Evolutionary conservation across 53 echinoderm and acorn worm species (phyloP), one percentile per base, ranked within the genome.

Genomic region (Arbacia lixula): DNA sequence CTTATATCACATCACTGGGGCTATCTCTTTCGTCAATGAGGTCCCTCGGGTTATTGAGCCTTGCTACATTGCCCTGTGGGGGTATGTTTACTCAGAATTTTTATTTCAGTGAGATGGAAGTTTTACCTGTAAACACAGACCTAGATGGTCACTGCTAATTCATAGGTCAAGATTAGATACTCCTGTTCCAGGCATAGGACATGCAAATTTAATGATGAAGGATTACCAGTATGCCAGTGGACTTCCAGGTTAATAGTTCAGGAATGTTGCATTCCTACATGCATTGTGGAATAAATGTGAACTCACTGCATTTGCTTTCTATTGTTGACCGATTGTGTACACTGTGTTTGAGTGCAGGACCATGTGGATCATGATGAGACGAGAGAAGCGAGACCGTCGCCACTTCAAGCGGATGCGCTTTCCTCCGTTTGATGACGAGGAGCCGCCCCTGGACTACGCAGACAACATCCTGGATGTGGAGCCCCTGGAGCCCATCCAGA

Each of bases 311-410:
- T n/a, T n/a, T n/a, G n/a, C n/a, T n/a, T n/a, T n/a, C n/a, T n/a
- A n/a, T n/a, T n/a, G n/a, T n/a, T n/a, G n/a, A n/a, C n/a, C n/a
- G n/a, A n/a, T n/a, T n/a, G n/a, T n/a, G n/a, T n/a, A n/a, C n/a
- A n/a, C n/a, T n/a, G n/a, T n/a, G n/a, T n/a, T n/a, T n/a, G n/a
- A 46, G 14, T 10, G 8, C 46, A 99, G 99, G 38, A 54, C 92
- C 26, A 99, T 99, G 99, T 99, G 99, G 99, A 99, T 99, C 84
- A 99, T 99, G 99, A 99, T 99, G 99, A 87, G 99, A 49, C 85
- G 98, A 5, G 99, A 99, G 88, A 99, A 99, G 94, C 94, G 99
- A 43, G 99, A 99, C 58, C 92, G 99, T 22, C 90, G 99, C 17
- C 99, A 99, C 85, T 99, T 99, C 92, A 99, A 99, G 76, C 85